phyloP scores from a whole-genome alignment of 2,797 vertebrate genomes.

The Tarsius wallacei region DNA sequence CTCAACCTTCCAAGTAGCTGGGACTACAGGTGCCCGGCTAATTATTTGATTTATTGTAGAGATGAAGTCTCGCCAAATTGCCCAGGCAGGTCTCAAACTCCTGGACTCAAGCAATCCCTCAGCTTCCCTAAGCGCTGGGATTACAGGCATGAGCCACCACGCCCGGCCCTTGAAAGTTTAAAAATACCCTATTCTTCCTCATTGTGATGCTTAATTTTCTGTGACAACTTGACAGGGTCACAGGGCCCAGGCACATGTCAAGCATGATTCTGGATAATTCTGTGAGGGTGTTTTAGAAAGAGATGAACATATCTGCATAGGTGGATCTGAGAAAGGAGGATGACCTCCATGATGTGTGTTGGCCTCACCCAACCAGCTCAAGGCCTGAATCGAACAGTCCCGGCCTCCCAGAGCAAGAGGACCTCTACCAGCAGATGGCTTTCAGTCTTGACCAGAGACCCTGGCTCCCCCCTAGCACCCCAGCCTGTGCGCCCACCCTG shows the following conservation, averaged over 20 bases:
- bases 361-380: neutral
- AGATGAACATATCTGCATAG: neutral
- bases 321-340: neutral
- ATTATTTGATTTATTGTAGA: no score
- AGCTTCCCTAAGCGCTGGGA: no score
- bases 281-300: neutral
- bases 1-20: no score
- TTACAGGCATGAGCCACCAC: no score
- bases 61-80: no score
- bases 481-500: neutral
- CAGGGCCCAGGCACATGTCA: neutral
- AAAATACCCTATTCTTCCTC: neutral
- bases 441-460: neutral
- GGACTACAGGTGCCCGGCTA: no score
- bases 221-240: neutral
- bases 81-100: no score
- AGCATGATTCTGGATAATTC: neutral
- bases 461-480: neutral
- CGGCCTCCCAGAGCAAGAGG: neutral
- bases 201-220: neutral
- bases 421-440: no score
- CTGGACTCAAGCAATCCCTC: no score
- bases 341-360: neutral
- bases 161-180: neutral
- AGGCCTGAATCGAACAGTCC: neutral